Conservation (phyloP, 2,113 vertebrate species). For the Mus spicilegus region DNA sequence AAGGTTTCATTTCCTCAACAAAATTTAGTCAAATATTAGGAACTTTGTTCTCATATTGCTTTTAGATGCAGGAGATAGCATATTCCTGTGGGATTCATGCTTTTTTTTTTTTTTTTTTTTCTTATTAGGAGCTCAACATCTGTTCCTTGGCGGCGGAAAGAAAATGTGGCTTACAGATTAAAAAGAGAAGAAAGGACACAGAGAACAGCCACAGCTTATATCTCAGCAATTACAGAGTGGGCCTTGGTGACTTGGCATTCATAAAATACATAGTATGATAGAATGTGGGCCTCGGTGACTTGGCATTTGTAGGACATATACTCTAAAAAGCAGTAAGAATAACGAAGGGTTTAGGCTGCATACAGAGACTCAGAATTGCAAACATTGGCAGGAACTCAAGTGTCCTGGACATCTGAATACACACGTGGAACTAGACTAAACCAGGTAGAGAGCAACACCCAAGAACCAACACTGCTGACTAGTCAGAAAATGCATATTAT, state of each 20-base stretch:
- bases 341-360: not conserved
- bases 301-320: not conserved
- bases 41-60: slow-evolving; percentile 61
- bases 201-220: slow-evolving; percentile 45
- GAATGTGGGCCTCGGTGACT: slow-evolving; percentile 7
- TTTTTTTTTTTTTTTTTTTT: slow-evolving; percentile 57
- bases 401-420: not conserved
- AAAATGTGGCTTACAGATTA: slow-evolving; percentile 60
- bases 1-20: slow-evolving; percentile 66
- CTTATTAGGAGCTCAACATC: slow-evolving; percentile 75
- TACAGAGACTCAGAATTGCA: not conserved
- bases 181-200: not conserved
- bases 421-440: not conserved
- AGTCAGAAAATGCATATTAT: not conserved
- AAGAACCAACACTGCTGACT: not conserved
- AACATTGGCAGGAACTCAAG: not conserved
- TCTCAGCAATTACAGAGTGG: slow-evolving; percentile 30
- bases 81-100: slow-evolving; percentile 69
- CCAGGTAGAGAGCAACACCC: not conserved
- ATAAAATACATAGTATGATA: not conserved
- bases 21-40: slow-evolving; percentile 67
- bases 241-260: slow-evolving; percentile 15
- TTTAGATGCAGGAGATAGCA: slow-evolving; percentile 60
- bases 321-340: not conserved
- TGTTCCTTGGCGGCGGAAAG: slow-evolving; percentile 50